Base-by-base conservation (phyloP, 2,113 vertebrate species). In the Cyanoliseus patagonus region DNA sequence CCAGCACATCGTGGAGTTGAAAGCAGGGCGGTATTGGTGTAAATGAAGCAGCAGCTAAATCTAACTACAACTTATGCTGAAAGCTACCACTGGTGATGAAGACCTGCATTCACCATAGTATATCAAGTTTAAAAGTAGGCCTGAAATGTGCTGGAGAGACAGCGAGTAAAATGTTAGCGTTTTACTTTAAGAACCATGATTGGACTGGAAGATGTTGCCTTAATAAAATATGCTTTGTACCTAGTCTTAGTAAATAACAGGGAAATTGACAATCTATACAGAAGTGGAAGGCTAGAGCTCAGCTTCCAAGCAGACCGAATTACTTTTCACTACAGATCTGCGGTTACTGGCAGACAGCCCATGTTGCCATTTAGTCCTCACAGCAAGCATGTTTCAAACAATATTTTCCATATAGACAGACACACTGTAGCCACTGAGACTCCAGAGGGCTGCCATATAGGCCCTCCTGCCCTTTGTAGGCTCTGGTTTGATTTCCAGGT, bases 281-380 rank as follows among this genome's bases (percentile, higher is more conserved):
- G 82, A 55, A 96, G 94, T 88, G 31, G 63, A 95, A 90, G 69
- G 78, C n/a, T 83, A 77, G 39, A 72, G 35, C 85, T 94, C 77
- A 91, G 66, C 81, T 95, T 89, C 53, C 84, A 83, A 87, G 70
- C 70, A 96, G 88, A 70, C 87, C 96, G 92, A 95, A 85, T 96
- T 97, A 84, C 62, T 80, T 96, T 79, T 96, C 77, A 76, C 75
- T 95, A 96, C 95, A 95, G 86, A 92, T 91, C 61, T 95, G 77
- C 95, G 63, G 88, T 94, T 97, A 96, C 86, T 95, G 94, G 92
- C 76, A 96, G 91, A 52, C 51, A 82, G 82, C 95, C 93, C 90
- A 20, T 83, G 35, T 96, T 97, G 92, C 55, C 79, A 96, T 97
- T 97, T 94, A 96, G 76, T 92, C 91, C 70, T 94, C 95, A 95